These are phyloP conservation scores for Penaeus vannamei DNA, from an alignment of 1,140 invertebrate genomes.

Conservation along the genomic window DNA sequence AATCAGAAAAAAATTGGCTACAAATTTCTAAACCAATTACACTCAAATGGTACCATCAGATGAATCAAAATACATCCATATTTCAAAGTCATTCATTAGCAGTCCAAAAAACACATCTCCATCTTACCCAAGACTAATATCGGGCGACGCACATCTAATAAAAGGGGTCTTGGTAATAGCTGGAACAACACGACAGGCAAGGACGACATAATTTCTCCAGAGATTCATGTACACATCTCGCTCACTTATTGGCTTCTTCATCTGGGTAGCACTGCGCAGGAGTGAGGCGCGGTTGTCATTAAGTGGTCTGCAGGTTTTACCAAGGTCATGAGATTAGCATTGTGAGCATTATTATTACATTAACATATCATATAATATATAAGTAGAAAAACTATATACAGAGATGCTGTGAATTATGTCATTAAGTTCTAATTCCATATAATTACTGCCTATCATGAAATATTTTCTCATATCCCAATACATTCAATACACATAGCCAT, in stretches of 20 bases:
- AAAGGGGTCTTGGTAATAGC: slow-evolving; percentile 80
- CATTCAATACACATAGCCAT: not conserved
- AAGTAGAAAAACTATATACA: too few relatives aligned
- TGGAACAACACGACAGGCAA: slow-evolving; percentile 93
- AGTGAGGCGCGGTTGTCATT: slow-evolving; percentile 96
- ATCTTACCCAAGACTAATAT: slow-evolving; percentile 75
- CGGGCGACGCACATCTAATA: slow-evolving; percentile 91
- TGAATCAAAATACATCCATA: too few relatives aligned
- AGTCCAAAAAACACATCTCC: not conserved
- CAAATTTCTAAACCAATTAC: too few relatives aligned
- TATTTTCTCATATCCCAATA: too few relatives aligned
- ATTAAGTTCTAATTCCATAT: too few relatives aligned
- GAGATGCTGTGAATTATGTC: too few relatives aligned
- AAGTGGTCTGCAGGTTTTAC: slow-evolving; percentile 82
- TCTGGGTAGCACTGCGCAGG: slow-evolving; percentile 80
- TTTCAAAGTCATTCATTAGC: too few relatives aligned
- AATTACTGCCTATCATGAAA: too few relatives aligned
- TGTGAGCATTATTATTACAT: too few relatives aligned
- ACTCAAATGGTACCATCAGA: too few relatives aligned
- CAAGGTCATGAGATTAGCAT: slow-evolving; percentile 45
- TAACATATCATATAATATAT: too few relatives aligned
- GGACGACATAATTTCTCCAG: slow-evolving; percentile 96
- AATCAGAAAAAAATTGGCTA: too few relatives aligned
- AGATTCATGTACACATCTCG: slow-evolving; percentile 92
- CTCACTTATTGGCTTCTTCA: slow-evolving; percentile 90